Base-by-base conservation (phyloP, 2,113 vertebrate genomes). In the Scolopax mira region DNA sequence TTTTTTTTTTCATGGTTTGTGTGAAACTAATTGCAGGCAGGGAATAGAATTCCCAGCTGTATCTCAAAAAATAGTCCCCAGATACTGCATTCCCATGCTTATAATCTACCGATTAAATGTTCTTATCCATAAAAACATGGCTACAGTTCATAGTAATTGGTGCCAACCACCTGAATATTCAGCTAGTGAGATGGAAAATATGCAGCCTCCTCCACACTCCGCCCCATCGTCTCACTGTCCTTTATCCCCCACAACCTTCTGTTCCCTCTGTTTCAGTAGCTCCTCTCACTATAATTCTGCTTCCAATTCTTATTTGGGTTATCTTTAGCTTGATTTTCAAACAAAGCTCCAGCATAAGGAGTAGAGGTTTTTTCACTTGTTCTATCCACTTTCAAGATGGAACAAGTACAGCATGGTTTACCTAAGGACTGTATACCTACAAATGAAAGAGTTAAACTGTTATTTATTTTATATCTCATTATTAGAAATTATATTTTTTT, bases 181-280 rank as follows among this genome's bases (percentile, higher is more conserved):
- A 73, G 11, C 30, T 52, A 70, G 7, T 35, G 13, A 41, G 31
- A 65, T 49, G 46, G 44, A 80, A 88, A 92, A 66, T 37, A 49
- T 11, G 3, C 17, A 54, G 11, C 54, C n/a, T 93, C 54, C 67
- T 88, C 48, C 79, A 83, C 58, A 65, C 6, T 73, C 24, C 15
- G 80, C n/a, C 15, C 37, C 0, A 0, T 69, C 2, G 1, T n/a
- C 44, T 83, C 3, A 1, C 27, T 57, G 39, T 70, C 58, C 64
- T 92, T 93, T 83, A 73, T 92, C 33, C 75, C 37, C 42, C 3
- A 1, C 18, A 90, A 41, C 22, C 19, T 93, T 88, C 72, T 86
- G 77, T 86, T 94, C 9, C 37, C 25, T 80, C n/a, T 86, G 4
- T 88, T 93, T 77, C 44, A 73, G 37, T 49, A 77, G 9, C 14